These are phyloP conservation scores for Onchidella celtica DNA, from an alignment of 2,888 invertebrate species.

Conservation along the genomic window DNA sequence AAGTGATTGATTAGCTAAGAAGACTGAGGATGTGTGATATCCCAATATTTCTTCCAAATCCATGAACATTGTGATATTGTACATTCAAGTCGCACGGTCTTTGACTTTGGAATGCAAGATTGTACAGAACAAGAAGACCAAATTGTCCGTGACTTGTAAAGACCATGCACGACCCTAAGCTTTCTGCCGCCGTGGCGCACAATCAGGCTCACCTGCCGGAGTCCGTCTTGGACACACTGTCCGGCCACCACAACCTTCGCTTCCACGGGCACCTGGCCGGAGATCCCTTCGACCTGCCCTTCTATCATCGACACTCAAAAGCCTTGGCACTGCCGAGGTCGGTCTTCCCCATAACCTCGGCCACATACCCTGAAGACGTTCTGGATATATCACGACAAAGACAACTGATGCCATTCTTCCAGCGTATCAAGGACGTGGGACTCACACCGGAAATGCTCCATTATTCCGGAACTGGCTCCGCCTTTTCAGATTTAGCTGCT, in stretches of 20 bases:
- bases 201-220: constrained; percentile 5
- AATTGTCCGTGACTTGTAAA: not conserved
- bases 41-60: too few relatives aligned
- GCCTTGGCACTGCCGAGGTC: not conserved
- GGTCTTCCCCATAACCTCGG: not conserved
- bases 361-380: constrained; percentile 4
- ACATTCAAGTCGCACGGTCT: not conserved
- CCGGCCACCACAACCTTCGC: not conserved
- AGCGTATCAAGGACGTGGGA: not conserved
- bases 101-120: too few relatives aligned
- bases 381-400: not conserved
- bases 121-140: not conserved
- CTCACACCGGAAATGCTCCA: not conserved
- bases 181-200: constrained; percentile 24
- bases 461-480: not conserved
- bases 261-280: not conserved
- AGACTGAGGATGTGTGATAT: too few relatives aligned
- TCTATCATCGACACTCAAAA: not conserved
- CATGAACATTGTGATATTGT: too few relatives aligned
- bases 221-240: not conserved
- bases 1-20: too few relatives aligned
- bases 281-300: not conserved
- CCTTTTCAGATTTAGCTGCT: constrained; percentile 10
- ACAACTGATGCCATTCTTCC: not conserved
- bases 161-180: constrained; percentile 34